phyloP scores from a whole-genome alignment of 2,113 vertebrate species.

The Actenoides lindsayi region DNA sequence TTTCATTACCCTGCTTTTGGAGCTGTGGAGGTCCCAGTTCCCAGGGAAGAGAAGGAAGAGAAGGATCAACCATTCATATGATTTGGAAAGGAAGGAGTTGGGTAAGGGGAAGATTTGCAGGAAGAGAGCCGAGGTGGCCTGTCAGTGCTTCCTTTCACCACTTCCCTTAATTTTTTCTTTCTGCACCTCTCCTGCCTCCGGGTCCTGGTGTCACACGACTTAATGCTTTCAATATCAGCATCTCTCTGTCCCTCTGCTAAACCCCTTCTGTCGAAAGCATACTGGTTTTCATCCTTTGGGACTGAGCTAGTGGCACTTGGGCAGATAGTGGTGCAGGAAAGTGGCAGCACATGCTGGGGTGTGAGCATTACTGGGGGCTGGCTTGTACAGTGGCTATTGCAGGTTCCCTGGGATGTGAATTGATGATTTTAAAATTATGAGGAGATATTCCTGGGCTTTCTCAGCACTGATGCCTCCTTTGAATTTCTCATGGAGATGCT shows the following conservation, averaged over 20 bases:
- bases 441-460: neutral
- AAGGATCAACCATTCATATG: neutral
- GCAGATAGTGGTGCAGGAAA: neutral
- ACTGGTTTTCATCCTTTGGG: fast-evolving
- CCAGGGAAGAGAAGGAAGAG: neutral
- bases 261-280: neutral
- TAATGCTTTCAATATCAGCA: neutral
- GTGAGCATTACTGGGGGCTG: neutral
- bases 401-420: neutral
- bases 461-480: neutral
- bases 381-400: neutral
- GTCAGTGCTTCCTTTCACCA: neutral
- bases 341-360: neutral
- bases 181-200: neutral
- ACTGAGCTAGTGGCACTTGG: neutral
- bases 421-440: neutral
- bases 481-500: neutral
- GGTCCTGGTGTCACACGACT: neutral
- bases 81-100: neutral
- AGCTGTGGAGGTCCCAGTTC: neutral
- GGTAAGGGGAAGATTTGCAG: neutral
- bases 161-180: neutral
- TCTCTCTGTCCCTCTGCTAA: neutral
- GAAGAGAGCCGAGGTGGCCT: neutral
- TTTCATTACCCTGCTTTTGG: neutral